Evolutionary conservation across 2,113 vertebrate species (phyloP).

Genomic region (Miniopterus natalensis): DNA sequence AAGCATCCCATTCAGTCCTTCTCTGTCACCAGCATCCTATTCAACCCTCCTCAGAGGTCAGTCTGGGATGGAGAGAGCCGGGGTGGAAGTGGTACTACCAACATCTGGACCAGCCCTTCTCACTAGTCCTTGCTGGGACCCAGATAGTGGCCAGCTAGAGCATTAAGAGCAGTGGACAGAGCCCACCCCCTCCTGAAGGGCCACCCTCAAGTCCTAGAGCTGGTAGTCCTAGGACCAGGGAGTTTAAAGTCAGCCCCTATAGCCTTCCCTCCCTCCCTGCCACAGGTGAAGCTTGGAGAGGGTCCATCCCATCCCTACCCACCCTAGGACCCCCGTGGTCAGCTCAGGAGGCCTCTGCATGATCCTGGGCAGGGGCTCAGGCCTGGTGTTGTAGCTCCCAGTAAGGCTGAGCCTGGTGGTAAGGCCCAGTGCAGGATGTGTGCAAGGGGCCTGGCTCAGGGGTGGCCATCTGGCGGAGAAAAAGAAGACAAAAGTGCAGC

Average conservation of each 20-base stretch:
- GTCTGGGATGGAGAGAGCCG: neutral
- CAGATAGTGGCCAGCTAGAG: neutral
- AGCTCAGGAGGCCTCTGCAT: neutral
- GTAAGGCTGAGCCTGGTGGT: fast-evolving
- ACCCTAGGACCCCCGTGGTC: neutral
- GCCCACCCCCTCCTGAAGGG: neutral
- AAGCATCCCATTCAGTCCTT: neutral
- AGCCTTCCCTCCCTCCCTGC: neutral
- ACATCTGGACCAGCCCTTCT: neutral
- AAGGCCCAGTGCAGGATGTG: neutral
- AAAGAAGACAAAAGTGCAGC: constrained; percentile 81
- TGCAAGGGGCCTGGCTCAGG: neutral
- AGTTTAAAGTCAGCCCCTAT: neutral
- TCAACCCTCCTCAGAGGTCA: neutral
- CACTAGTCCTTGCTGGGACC: neutral
- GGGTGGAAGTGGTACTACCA: neutral
- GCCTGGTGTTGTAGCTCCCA: neutral
- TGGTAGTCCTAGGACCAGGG: fast-evolving
- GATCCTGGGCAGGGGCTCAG: neutral
- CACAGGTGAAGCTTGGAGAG: neutral
- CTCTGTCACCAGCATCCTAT: fast-evolving
- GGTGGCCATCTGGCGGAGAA: constrained; percentile 65
- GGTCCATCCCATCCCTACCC: neutral
- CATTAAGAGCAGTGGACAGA: fast-evolving
- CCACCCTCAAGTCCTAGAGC: fast-evolving